Conservation (phyloP, 2,888 invertebrate species). For the Portevinia maculata region DNA sequence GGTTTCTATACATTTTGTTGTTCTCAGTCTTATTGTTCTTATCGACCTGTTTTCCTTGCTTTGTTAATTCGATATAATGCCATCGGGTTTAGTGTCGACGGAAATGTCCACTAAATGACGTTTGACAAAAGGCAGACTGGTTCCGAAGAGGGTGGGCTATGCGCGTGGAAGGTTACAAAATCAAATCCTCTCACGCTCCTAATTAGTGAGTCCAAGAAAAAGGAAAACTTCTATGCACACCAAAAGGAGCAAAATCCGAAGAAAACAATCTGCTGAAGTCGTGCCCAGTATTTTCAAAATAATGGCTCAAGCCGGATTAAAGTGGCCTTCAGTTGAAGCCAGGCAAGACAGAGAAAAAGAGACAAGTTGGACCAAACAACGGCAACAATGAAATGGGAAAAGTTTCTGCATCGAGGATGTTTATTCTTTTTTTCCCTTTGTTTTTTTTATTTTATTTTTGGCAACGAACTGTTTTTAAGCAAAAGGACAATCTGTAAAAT, state of each 20-base stretch:
- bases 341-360: neutral
- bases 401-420: constrained; percentile 56
- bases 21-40: constrained; percentile 47
- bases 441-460: constrained; percentile 27
- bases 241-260: too few relatives aligned
- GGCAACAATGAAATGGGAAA: constrained; percentile 65
- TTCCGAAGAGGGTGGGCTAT: neutral
- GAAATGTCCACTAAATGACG: constrained; percentile 58
- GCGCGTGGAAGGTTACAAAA: constrained; percentile 35
- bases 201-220: constrained; percentile 58
- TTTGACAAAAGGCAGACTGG: constrained; percentile 11
- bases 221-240: constrained; percentile 28
- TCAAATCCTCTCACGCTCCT: constrained; percentile 69
- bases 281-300: constrained; percentile 73
- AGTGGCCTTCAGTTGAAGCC: constrained; percentile 43
- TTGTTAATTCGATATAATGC: constrained; percentile 70
- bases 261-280: constrained; percentile 72
- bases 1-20: constrained; percentile 20
- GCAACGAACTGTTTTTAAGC: constrained; percentile 1
- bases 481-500: constrained; percentile 56
- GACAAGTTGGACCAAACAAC: constrained; percentile 5
- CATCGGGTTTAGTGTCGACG: constrained; percentile 37
- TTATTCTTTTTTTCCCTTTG: constrained; percentile 9
- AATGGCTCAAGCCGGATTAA: constrained; percentile 71
- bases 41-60: constrained; percentile 51